Base-by-base conservation (phyloP, 2,113 vertebrate genomes). In the Triplophysa siluroides region DNA sequence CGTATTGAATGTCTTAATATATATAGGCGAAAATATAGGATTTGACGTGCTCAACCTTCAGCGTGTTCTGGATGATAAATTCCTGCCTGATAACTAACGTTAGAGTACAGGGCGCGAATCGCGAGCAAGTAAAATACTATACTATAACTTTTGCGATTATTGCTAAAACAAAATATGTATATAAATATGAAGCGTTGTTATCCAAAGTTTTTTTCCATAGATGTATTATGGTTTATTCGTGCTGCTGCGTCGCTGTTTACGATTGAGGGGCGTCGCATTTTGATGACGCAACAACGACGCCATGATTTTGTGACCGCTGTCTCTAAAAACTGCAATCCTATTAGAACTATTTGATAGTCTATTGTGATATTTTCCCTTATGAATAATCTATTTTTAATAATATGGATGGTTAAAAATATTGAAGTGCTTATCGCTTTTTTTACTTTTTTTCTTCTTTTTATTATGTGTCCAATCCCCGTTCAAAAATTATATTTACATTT, bases 261-360 rank as follows among this genome's bases (percentile, higher is more conserved):
- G 83, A 87, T 14, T 66, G 19, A 66, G 63, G 24, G 54, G 56
- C 1, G 90, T 78, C 87, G 88, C 81, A 68, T 0, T 8, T 1
- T 19, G 14, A 64, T 92, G 90, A 91, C 88, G 89, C 19, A 23
- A 26, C 62, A 8, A 85, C 13, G 14, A 43, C 11, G 52, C 23
- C 12, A 43, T 26, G 13, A 29, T n/a, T 78, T 63, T 21, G 26
- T 14, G 26, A 50, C 43, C 13, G 33, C 8, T 38, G 0, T 38
- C 33, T 38, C 33, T 38, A 7, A 38, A 38, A 38, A 29, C 29
- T 29, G 3, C 29, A 29, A 4, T 29, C 29, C 29, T 29, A 29
- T 38, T 4, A 38, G 33, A 38, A 38, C 33, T 38, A 38, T 7
- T 7, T 38, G 33, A 38, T 7, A 6, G 8, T 38, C 33, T 38